Evolutionary conservation across 2,797 vertebrate genomes (phyloP).

Genomic region (Oryzias sinensis): DNA sequence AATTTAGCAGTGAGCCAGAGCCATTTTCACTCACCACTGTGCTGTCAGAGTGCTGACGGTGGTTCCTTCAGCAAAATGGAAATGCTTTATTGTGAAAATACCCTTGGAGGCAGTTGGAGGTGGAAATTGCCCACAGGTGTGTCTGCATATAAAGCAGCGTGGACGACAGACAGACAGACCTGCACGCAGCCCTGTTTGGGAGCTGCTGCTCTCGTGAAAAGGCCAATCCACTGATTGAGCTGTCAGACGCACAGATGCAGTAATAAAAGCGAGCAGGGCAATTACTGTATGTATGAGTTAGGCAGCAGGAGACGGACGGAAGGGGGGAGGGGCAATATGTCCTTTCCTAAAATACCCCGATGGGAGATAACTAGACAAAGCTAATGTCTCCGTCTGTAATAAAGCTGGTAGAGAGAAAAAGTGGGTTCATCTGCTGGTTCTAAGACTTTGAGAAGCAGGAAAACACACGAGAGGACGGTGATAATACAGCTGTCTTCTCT

Average conservation of each 20-base stretch:
- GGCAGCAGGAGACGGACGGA: slow-evolving; percentile 31
- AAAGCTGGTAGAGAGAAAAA: slow-evolving; percentile 8
- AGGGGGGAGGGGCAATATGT: slow-evolving; percentile 41
- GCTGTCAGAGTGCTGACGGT: slow-evolving; percentile 11
- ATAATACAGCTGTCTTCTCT: slow-evolving; percentile 38
- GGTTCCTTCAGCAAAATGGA: slow-evolving; percentile 31
- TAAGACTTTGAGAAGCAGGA: slow-evolving; percentile 30
- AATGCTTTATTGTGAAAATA: slow-evolving; percentile 56
- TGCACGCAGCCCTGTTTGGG: slow-evolving; percentile 72
- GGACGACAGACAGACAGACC: slow-evolving; percentile 48
- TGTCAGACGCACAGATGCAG: slow-evolving; percentile 70
- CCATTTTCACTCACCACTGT: slow-evolving; percentile 31
- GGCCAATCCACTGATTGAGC: slow-evolving; percentile 70
- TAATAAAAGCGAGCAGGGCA: slow-evolving; percentile 76
- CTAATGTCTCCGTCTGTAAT: slow-evolving; percentile 52
- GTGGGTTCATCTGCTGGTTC: slow-evolving; percentile 28
- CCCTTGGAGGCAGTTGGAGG: slow-evolving; percentile 62
- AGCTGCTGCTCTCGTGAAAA: slow-evolving; percentile 56
- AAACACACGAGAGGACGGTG: slow-evolving; percentile 27
- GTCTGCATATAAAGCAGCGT: slow-evolving; percentile 61
- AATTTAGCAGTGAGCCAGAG: slow-evolving; percentile 17
- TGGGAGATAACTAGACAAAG: slow-evolving; percentile 63
- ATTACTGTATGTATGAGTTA: slow-evolving; percentile 70
- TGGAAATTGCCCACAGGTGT: slow-evolving; percentile 74
- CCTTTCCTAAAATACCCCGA: slow-evolving; percentile 54